Base-by-base conservation (phyloP, 2,113 vertebrate genomes). In the Shinisaurus crocodilurus region DNA sequence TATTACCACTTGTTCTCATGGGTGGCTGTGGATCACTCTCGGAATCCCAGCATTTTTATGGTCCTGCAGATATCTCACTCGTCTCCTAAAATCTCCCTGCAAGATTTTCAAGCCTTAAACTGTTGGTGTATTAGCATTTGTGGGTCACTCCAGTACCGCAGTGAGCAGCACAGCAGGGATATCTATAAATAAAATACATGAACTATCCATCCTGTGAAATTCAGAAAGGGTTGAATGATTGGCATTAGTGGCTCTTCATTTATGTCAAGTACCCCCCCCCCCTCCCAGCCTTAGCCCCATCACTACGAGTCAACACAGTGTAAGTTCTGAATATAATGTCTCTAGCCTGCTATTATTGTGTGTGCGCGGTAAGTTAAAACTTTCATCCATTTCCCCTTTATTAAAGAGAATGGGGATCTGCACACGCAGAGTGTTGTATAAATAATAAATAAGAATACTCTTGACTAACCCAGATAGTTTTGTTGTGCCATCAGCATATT, bases 401-500 rank as follows among this genome's bases (percentile, higher is more conserved):
- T 67, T 85, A 77, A 77, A 84, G 32, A 27, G 54, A 79, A 88
- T 18, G 23, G 34, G 34, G 40, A 69, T 90, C 57, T 85, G 60
- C 60, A 69, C 45, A 63, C 23, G 0, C 18, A 89, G 43, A 85
- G 74, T 10, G 34, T 40, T 76, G 34, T 84, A 54, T 89, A 77
- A 89, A 89, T 85, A 85, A 89, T 89, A 79, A 50, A 85, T 89
- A 48, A 67, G 57, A 50, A 37, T 76, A 6, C 7, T 67, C 88
- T 23, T 85, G 82, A 84, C 43, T 77, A 76, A 50, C 82, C 72
- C 43, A 79, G 54, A 65, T 89, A 25, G 16, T 84, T 85, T 85
- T 84, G 50, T 54, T 32, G 82, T 84, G 43, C 57, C 75, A 85
- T 89, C 82, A 85, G 82, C 88, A 85, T 85, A 85, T 85, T 89